Evolutionary conservation across 2,888 invertebrate genomes (phyloP), one percentile per base, ranked within the genome.

Genomic region (Zelleria hepariella): DNA sequence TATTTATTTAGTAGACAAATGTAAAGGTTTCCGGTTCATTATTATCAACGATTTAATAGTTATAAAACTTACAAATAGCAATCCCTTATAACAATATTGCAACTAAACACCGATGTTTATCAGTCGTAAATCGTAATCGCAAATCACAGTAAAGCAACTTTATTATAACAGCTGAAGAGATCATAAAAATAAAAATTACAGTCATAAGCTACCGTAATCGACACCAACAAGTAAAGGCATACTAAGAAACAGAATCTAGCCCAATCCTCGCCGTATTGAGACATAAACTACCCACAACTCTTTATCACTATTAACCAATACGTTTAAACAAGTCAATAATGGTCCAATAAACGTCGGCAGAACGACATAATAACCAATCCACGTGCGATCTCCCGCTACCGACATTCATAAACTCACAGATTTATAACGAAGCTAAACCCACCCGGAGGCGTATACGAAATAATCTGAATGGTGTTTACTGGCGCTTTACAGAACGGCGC

Each of bases 311-410:
- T 85, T 85, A 86, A 77, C 77, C 82, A 80, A 86, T 86, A 86
- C 82, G 32, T 83, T 86, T 86, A 86, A 86, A 86, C 86, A 83
- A 84, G 82, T 84, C 87, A 86, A 87, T 88, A 87, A 86, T 82
- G 81, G 80, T 84, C 79, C 87, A 85, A 87, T 88, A 87, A 88
- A 86, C 75, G 87, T 87, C 86, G 71, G 77, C 78, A 80, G 83
- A 82, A 83, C 82, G 80, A 83, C 82, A 84, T 86, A 86, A 86
- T 87, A 88, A 86, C 32, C 82, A 80, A 83, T 79, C 83, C 85
- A 78, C 86, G 84, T 82, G 83, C 75, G 76, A 76, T 62, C 62
- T 59, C 42, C 25, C 75, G 75, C 72, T 76, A 82, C 73, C 74
- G 71, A 71, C 71, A 71, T 74, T 74, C 78, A 84, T 88, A 88